Base-by-base conservation (phyloP, 2,113 vertebrate genomes). In the Corynorhinus townsendii region DNA sequence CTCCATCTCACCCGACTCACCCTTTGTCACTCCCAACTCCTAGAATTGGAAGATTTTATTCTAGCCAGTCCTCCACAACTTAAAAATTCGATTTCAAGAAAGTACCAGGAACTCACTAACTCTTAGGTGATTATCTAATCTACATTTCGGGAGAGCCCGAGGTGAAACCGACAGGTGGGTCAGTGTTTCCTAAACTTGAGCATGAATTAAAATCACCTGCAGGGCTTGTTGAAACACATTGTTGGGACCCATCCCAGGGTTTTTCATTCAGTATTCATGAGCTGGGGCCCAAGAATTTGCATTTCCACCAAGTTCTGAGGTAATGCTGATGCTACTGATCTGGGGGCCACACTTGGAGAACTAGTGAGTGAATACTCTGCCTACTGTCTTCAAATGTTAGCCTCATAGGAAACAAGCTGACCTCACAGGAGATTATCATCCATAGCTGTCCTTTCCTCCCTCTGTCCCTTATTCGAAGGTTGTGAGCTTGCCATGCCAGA, bases 41-140 rank as follows among this genome's bases (percentile, higher is more conserved):
- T 3, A 35, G 30, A 1, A 26, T 10, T 38, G 26, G 4, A 86
- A 64, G 8, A 11, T 85, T 68, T 82, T 79, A 24, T 56, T 81
- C 12, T 52, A 62, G 28, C 1, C 4, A 10, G 45, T 89, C 19
- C 11, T 90, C 6, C 24, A 40, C 43, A 8, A 72, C 11, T 56
- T 68, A 28, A 82, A 91, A 49, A 38, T n/a, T 1, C 43, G 6
- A 68, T 90, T 92, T 90, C 40, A 89, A 47, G 7, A 86, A 88
- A 88, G 62, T 3, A 85, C 14, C 22, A 40, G 54, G 89, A 90
- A 87, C 10, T 49, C 59, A 82, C 68, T 14, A 35, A 43, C 24
- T 49, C 7, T 28, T n/a, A 68, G 33, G 33, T 47, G 16, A 64
- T 91, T 52, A 54, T 5, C 28, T 85, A 86, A 71, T 38, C 30